Conservation (phyloP, 2,113 vertebrate genomes). For the Nerophis lumbriciformis region DNA sequence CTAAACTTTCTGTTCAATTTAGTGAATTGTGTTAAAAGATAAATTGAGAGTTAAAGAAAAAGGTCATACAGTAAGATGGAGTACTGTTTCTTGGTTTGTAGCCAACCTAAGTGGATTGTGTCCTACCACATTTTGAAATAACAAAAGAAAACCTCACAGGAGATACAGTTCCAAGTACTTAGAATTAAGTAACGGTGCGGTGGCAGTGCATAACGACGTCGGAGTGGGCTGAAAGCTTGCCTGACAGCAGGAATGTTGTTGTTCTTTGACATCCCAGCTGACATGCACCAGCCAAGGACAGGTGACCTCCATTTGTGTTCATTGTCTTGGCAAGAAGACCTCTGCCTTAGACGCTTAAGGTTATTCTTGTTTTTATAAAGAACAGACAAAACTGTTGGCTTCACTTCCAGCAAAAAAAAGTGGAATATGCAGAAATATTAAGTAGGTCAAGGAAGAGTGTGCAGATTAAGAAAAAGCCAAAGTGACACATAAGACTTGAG, state of each 20-base stretch:
- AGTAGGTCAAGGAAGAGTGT: slow-evolving; percentile 61
- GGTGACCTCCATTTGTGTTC: slow-evolving; percentile 36
- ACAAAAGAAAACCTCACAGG: background rate
- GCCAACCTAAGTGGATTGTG: background rate
- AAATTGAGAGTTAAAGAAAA: background rate
- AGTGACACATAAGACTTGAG: slow-evolving; percentile 42
- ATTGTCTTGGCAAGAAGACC: slow-evolving; percentile 18
- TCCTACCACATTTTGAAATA: too few relatives aligned
- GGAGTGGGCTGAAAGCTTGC: background rate
- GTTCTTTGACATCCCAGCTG: slow-evolving; percentile 29
- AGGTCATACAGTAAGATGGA: background rate
- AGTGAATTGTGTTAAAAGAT: background rate
- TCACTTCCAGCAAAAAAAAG: slow-evolving; percentile 21
- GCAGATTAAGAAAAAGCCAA: slow-evolving; percentile 34
- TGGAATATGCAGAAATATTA: slow-evolving; percentile 38
- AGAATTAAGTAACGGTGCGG: background rate
- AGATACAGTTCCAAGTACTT: background rate
- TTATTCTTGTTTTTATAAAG: slow-evolving; percentile 20
- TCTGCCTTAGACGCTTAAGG: slow-evolving; percentile 7
- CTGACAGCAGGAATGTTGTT: slow-evolving; percentile 17
- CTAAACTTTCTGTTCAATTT: background rate
- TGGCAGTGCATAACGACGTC: background rate
- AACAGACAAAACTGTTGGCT: slow-evolving; percentile 22
- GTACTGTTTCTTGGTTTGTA: background rate
- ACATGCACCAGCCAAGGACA: slow-evolving; percentile 21